These are phyloP conservation scores for Cantharis lateralis DNA, from an alignment of 2,888 invertebrate genomes.

Conservation along the genomic window DNA sequence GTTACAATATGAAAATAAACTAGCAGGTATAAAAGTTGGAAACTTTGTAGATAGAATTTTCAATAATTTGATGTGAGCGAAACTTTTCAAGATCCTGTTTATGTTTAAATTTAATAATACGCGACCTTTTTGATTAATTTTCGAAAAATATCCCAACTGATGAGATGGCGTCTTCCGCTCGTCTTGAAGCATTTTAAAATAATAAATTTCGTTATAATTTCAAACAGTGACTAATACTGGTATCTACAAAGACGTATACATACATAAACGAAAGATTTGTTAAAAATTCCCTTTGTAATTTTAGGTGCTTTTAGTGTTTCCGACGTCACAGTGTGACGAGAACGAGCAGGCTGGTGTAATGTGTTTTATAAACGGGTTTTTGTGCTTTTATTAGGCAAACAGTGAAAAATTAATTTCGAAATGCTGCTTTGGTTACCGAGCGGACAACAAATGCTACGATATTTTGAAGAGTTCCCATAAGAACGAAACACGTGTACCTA, in stretches of 20 bases:
- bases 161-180: background rate
- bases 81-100: background rate
- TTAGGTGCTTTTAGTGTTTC: background rate
- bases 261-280: background rate
- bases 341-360: background rate
- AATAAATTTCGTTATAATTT: background rate
- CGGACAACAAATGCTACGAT: background rate
- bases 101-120: background rate
- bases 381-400: background rate
- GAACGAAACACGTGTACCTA: background rate
- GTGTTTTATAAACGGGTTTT: background rate
- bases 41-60: background rate
- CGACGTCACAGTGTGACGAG: background rate
- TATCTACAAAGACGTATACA: background rate
- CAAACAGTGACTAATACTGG: background rate
- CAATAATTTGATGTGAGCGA: background rate
- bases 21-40: background rate
- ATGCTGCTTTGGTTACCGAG: background rate
- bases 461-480: background rate
- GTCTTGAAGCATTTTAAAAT: background rate
- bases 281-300: background rate
- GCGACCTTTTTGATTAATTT: background rate
- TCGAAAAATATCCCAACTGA: background rate
- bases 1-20: background rate
- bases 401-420: background rate